These are phyloP conservation scores for Pollenia griseotomentosa DNA, from an alignment of 2,888 invertebrate genomes.

Conservation along the genomic window DNA sequence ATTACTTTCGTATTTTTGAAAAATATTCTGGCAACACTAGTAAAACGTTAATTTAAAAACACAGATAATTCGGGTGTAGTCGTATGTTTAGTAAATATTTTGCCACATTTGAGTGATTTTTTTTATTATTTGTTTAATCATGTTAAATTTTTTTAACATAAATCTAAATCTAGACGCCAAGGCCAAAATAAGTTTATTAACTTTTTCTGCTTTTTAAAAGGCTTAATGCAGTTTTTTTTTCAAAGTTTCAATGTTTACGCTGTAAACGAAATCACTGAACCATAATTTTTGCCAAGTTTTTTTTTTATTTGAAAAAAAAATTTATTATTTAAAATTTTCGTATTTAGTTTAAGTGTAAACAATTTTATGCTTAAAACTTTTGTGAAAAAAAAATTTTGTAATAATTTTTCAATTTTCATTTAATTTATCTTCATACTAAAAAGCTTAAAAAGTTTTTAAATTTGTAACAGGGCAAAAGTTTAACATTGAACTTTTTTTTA, in stretches of 20 bases:
- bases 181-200: conserved; percentile 67
- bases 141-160: conserved; percentile 5
- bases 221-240: conserved; percentile 57
- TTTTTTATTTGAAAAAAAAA: conserved; percentile 2
- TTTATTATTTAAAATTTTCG: neutral
- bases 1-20: too few relatives aligned
- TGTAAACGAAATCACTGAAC: conserved; percentile 59
- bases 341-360: too few relatives aligned
- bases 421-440: too few relatives aligned
- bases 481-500: too few relatives aligned
- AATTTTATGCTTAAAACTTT: too few relatives aligned
- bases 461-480: too few relatives aligned
- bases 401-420: too few relatives aligned
- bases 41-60: neutral
- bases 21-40: too few relatives aligned
- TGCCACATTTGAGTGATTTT: conserved; percentile 70
- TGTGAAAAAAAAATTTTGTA: too few relatives aligned
- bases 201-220: conserved; percentile 34
- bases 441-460: too few relatives aligned
- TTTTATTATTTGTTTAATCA: conserved; percentile 32
- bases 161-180: conserved; percentile 43
- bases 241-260: conserved; percentile 3
- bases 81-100: conserved; percentile 39
- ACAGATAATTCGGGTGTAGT: neutral
- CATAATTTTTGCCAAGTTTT: conserved; percentile 53